Evolutionary conservation across 2,797 vertebrate genomes (phyloP), one percentile per base, ranked within the genome.

Genomic region (Danionella dracula): DNA sequence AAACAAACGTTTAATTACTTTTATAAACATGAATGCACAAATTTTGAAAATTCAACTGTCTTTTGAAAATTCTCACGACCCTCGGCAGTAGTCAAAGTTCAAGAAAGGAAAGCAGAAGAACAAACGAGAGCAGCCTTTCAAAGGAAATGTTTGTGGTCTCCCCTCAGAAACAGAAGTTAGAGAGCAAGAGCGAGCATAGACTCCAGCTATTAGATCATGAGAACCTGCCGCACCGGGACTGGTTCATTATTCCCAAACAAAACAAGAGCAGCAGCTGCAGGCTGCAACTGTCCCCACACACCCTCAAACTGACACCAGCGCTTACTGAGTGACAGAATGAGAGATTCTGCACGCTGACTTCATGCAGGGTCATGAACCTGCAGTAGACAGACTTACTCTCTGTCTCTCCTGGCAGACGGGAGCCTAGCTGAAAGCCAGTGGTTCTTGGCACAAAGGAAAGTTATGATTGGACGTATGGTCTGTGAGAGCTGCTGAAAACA

Each of bases 171-270:
- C 58, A 71, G 40, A 37, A 63, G 31, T 34, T 23, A 73, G 65
- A 44, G 54, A 67, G 51, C 57, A 62, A 66, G 62, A 53, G 46
- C 34, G 15, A 67, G 67, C 68, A 67, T 57, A 62, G 50, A 61
- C 60, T 72, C 66, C 50, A 61, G 51, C 63, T 61, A 67, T 72
- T 76, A 79, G 70, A 73, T 79, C 70, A 79, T 75, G 75, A 75
- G 72, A 75, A 79, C 51, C 67, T 75, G 72, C 53, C 55, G 46
- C 58, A 67, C 45, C 32, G 29, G 54, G 69, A 41, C 59, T 23
- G 70, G 61, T 57, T 76, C 70, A 55, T 71, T 73, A 70, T 61
- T 53, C 64, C 32, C 9, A 61, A 66, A 64, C 49, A 65, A 65
- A 78, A 65, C 70, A 75, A 73, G 44, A 41, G 70, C 44, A 64